Percentiles rank a stretch among this genome's conserved stretches.
These are phyloP conservation scores for Dipodomys spectabilis DNA, from an alignment of 2,113 vertebrate genomes.

Conservation along the genomic window DNA sequence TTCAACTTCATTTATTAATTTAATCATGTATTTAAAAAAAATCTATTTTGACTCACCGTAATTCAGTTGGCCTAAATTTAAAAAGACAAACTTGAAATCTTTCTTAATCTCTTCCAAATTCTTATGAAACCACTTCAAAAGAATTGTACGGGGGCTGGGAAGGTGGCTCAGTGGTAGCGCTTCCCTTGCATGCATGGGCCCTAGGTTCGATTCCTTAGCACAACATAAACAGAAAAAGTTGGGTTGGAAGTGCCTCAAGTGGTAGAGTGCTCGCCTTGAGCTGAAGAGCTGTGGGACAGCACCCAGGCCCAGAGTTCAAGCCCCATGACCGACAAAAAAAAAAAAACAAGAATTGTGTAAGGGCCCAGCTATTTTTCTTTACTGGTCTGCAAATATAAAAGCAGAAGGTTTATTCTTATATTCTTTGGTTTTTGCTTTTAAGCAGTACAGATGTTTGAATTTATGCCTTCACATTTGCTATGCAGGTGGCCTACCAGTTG, in stretches of 20 bases:
- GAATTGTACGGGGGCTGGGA: not conserved
- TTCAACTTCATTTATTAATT: slow-evolving; percentile 21
- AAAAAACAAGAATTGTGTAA: not conserved
- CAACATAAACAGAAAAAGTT: too few relatives aligned
- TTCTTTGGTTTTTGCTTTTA: not conserved
- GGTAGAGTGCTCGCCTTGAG: too few relatives aligned
- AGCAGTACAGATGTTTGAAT: too few relatives aligned
- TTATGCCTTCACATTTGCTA: too few relatives aligned
- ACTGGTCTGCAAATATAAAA: not conserved
- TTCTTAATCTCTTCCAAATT: not conserved
- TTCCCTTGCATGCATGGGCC: too few relatives aligned
- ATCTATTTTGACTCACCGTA: not conserved
- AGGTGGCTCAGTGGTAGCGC: too few relatives aligned
- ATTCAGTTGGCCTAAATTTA: not conserved
- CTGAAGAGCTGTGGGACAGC: too few relatives aligned
- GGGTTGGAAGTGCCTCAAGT: too few relatives aligned
- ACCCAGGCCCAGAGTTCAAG: too few relatives aligned
- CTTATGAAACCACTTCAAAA: slow-evolving; percentile 44
- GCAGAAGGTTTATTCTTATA: not conserved
- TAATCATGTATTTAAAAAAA: not conserved
- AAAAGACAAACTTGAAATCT: not conserved
- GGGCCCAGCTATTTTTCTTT: not conserved
- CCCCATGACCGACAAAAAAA: too few relatives aligned
- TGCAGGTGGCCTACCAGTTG: too few relatives aligned
- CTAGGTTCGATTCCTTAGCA: too few relatives aligned